Evolutionary conservation across 2,888 invertebrate genomes (phyloP), one percentile per base, ranked within the genome.

Genomic region (Camptogramma bilineatum): DNA sequence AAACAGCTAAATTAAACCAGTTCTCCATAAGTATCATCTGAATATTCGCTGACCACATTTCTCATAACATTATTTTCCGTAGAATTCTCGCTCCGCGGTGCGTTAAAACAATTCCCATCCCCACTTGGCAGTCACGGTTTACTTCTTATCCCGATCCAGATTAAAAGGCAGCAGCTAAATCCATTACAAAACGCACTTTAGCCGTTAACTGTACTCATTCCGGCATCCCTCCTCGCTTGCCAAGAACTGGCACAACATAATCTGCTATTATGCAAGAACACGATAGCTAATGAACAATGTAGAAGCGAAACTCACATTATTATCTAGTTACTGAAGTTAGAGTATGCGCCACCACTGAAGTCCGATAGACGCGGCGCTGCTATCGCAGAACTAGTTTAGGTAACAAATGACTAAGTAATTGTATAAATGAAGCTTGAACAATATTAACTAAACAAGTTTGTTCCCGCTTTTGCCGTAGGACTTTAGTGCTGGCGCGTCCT

Each of bases 141-240:
- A 48, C 21, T 48, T 21, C 13, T 21, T 48, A 21, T 13, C 21
- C 24, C 16, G 51, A 56, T 56, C 28, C 39, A 39, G 51, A 62
- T 57, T 57, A 62, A 56, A 62, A 46, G 50, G 31, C 59, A 8
- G 31, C 42, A 55, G 51, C 51, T 47, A 54, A 59, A 59, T 39
- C 64, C 59, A 60, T 64, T 64, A 64, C 58, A 52, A 54, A 62
- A 64, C 52, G 59, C 59, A 56, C 51, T 53, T 59, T 54, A 51
- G n/a, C 54, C 54, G 39, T 28, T 50, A 54, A 42, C 44, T 53
- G 21, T 31, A 53, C 59, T 54, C 46, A 51, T 59, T 58, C 50
- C 46, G 7, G n/a, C 28, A 17, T 52, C 46, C 21, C 39, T 46
- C 13, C 21, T 13, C 55, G 50, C 51, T 54, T 64, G 64, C 55